Conservation (phyloP, 2,797 vertebrate genomes). For the Malurus splendens region DNA sequence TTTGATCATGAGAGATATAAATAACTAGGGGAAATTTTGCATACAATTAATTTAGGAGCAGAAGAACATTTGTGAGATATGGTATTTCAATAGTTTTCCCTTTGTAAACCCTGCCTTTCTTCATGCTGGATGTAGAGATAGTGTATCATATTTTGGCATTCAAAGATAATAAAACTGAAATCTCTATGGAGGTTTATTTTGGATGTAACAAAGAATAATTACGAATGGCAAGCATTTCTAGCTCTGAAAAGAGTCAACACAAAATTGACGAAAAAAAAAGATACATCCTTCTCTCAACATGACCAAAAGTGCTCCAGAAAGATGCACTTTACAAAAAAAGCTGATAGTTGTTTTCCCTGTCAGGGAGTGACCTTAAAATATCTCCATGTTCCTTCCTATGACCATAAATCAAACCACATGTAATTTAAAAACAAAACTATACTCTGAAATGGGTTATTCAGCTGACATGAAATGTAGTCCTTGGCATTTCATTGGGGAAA, state of each 20-base stretch:
- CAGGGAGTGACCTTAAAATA: neutral
- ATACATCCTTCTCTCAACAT: neutral
- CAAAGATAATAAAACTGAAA: neutral
- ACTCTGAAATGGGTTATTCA: neutral
- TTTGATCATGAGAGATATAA: neutral
- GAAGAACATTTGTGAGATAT: neutral
- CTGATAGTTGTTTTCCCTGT: neutral
- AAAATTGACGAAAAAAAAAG: neutral
- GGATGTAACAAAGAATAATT: neutral
- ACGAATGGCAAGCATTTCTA: neutral
- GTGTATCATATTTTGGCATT: neutral
- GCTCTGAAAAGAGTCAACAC: neutral
- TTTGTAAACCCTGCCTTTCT: neutral
- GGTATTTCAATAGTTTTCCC: neutral
- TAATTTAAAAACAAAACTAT: neutral
- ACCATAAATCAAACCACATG: neutral
- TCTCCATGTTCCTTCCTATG: neutral
- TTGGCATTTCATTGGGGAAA: neutral
- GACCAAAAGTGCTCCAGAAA: neutral
- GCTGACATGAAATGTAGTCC: neutral
- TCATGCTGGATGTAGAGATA: neutral
- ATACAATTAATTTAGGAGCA: neutral
- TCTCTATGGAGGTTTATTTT: neutral
- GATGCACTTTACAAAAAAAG: neutral
- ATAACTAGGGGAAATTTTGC: neutral